Conservation (phyloP, 2,888 invertebrate species). For the Nasonovia ribisnigri region DNA sequence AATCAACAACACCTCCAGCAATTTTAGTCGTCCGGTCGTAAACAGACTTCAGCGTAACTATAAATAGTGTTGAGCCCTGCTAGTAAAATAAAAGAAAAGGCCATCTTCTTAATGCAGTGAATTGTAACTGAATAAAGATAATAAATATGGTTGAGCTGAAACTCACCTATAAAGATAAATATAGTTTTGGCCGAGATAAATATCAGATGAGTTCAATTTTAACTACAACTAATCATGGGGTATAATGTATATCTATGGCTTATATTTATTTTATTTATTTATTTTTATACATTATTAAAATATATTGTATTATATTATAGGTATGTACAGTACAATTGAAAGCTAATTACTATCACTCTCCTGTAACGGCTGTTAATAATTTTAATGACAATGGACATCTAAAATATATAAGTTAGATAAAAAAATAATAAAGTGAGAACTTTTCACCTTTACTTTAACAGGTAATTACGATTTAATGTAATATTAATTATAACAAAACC, state of each 20-base stretch:
- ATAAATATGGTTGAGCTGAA: background rate
- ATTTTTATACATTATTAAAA: too few relatives aligned
- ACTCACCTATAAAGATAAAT: background rate
- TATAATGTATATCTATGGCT: background rate
- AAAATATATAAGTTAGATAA: too few relatives aligned
- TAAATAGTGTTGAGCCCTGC: background rate
- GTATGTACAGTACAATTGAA: too few relatives aligned
- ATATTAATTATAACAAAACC: too few relatives aligned
- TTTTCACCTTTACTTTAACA: too few relatives aligned
- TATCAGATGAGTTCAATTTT: background rate
- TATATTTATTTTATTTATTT: too few relatives aligned
- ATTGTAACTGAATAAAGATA: background rate
- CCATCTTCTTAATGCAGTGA: background rate
- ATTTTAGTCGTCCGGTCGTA: background rate
- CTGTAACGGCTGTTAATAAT: too few relatives aligned
- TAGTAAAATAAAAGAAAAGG: background rate
- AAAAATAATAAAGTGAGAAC: too few relatives aligned
- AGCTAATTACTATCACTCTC: too few relatives aligned
- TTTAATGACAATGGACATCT: too few relatives aligned
- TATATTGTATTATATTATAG: too few relatives aligned
- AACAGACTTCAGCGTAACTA: background rate
- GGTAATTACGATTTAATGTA: too few relatives aligned
- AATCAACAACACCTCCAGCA: background rate
- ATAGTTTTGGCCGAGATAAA: background rate
- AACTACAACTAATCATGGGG: background rate